Base-by-base conservation (phyloP, 2,888 invertebrate genomes). In the Mycalesis mineus region DNA sequence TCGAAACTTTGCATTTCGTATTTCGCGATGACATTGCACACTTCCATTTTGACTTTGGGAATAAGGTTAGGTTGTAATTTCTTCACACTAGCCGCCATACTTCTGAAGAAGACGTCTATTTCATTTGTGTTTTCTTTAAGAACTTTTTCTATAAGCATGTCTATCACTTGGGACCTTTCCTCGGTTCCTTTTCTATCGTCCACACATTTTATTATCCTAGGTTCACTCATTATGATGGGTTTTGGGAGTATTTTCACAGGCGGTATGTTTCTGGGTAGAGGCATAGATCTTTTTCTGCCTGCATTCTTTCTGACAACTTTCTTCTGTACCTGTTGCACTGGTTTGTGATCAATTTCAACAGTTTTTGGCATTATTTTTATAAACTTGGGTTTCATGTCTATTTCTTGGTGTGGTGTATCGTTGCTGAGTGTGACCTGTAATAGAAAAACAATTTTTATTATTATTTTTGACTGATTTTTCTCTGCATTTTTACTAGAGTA, bases 1-100 rank as follows among this genome's bases (percentile, higher is more conserved):
- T 87, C 86, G 68, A 85, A 88, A 72, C 80, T 88, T 64, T 88
- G 88, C 88, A 89, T 88, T 74, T 89, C 89, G 70, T 89, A 89
- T 67, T 88, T 89, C 0, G 89, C 89, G 55, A 89, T 88, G 5
- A 89, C 88, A 74, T 87, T 89, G 62, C 89, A 89, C 15, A 89
- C 89, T 71, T 89, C 89, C 89, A 89, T 88, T 65, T 89, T 89
- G 0, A 88, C 88, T 75, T 88, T 88, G 17, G 89, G 89, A 68
- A 89, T 88, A 63, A 89, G 71, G 68, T 84, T 87, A 7, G 89
- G 89, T 60, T 87, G 88, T 65, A 89, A 69, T 64, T 89, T 89
- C 64, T 88, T 89, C 1, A 89, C 89, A 67, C 87, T 88, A 5
- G 89, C 86, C 0, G 89, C 88, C 89, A 89, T 89, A 70, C 88